Percentiles rank a stretch among this genome's conserved stretches.
These are phyloP conservation scores for Epiblema foenella DNA, from an alignment of 2,888 invertebrate genomes.

Conservation along the genomic window DNA sequence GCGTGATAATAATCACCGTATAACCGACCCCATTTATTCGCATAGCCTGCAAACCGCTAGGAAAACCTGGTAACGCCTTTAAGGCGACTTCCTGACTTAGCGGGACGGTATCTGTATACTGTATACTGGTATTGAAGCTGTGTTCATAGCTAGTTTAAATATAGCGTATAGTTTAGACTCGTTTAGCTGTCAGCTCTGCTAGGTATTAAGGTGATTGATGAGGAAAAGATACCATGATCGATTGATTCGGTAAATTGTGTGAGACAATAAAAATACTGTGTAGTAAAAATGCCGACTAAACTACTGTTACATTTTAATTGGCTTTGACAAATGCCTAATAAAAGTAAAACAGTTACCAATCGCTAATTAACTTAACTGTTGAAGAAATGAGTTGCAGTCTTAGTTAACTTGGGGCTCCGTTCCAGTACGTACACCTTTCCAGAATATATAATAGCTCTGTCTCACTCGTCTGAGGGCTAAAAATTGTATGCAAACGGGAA, in stretches of 20 bases:
- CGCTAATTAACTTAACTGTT: background rate
- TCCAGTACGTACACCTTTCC: too few relatives aligned
- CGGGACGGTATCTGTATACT: too few relatives aligned
- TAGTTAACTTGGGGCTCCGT: too few relatives aligned
- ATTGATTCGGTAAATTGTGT: conserved; percentile 1
- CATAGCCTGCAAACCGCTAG: too few relatives aligned
- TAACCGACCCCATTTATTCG: too few relatives aligned
- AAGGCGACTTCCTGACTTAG: too few relatives aligned
- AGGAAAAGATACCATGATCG: background rate
- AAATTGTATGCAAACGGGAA: too few relatives aligned
- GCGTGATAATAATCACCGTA: too few relatives aligned
- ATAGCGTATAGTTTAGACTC: background rate
- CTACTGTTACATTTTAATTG: background rate
- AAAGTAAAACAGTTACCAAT: background rate
- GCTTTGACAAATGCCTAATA: background rate
- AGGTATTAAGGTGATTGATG: conserved; percentile 5
- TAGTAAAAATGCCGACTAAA: background rate
- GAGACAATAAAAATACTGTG: background rate
- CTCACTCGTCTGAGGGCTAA: too few relatives aligned
- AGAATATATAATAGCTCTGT: too few relatives aligned
- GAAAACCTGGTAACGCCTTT: too few relatives aligned
- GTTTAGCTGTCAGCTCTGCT: background rate
- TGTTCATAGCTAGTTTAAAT: background rate
- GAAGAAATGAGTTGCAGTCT: background rate
- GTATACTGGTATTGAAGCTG: too few relatives aligned